Evolutionary conservation across 2,797 vertebrate species (phyloP).

Genomic region (Sebastes minor): DNA sequence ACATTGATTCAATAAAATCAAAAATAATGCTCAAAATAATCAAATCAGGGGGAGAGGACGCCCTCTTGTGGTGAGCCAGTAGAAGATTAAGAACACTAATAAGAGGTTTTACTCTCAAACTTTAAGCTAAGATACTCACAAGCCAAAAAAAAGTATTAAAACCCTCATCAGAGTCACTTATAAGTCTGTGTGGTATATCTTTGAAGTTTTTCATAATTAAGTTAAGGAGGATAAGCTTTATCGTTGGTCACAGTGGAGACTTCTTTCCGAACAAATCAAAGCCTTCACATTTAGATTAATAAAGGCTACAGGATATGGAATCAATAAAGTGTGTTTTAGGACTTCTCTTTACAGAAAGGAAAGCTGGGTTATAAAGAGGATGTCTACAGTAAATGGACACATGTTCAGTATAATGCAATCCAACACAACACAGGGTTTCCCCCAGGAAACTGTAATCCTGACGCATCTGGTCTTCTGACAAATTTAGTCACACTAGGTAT

Average conservation of each 20-base stretch:
- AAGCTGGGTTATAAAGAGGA: not conserved
- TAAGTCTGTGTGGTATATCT: not conserved
- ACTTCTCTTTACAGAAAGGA: not conserved
- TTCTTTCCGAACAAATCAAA: not conserved
- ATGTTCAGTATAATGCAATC: conserved; percentile 8
- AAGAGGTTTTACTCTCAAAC: not conserved
- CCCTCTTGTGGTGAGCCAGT: conserved; percentile 12
- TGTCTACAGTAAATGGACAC: conserved; percentile 2
- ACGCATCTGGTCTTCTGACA: conserved; percentile 12
- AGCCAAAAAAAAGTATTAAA: conserved; percentile 9
- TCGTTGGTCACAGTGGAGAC: not conserved
- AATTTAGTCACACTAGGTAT: not conserved
- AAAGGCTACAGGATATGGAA: not conserved
- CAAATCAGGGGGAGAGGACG: not conserved
- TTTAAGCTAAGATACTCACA: not conserved
- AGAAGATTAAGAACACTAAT: conserved; percentile 13
- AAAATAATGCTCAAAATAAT: not conserved
- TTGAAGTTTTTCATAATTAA: not conserved
- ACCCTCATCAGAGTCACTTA: not conserved
- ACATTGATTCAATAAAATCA: conserved; percentile 10
- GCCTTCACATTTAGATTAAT: not conserved
- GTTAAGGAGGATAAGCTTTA: not conserved
- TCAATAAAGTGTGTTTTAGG: not conserved
- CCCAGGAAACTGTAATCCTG: not conserved
- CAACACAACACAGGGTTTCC: conserved; percentile 25